These are phyloP conservation scores for Grammomys dolichurus DNA, from an alignment of 2,113 vertebrate species.

Conservation along the genomic window DNA sequence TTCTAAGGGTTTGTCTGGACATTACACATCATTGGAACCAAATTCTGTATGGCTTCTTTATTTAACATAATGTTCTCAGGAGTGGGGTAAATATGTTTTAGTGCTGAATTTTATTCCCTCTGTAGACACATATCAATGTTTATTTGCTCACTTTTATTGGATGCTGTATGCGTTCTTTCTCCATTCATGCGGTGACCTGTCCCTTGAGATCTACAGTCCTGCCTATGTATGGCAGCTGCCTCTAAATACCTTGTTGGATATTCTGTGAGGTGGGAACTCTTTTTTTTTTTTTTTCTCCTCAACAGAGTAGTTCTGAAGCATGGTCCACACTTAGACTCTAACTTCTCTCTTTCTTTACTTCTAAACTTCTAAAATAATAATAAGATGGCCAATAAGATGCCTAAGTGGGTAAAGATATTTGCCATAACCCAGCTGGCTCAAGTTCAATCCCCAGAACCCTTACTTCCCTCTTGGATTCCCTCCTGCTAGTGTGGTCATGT, in stretches of 20 bases:
- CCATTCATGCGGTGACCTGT: rapidly evolving
- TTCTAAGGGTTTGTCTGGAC: background rate
- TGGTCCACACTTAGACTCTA: background rate
- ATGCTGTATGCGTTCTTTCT: background rate
- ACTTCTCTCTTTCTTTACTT: background rate
- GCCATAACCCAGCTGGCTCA: background rate
- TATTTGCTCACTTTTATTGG: no score
- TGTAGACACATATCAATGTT: background rate
- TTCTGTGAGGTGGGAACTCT: background rate
- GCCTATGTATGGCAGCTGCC: rapidly evolving
- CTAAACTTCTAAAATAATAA: background rate
- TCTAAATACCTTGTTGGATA: rapidly evolving
- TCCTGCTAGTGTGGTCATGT: background rate
- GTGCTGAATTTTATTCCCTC: background rate
- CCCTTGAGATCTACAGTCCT: background rate
- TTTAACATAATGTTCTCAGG: background rate
- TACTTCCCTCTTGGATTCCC: background rate
- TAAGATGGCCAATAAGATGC: background rate
- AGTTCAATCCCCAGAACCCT: background rate
- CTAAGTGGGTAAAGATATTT: background rate
- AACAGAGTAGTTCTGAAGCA: background rate
- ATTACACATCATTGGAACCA: background rate
- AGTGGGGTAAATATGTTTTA: background rate
- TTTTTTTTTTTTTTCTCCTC: background rate
- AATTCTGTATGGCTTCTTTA: background rate